Evolutionary conservation across 2,888 invertebrate genomes (phyloP).

Genomic region (Chymomyza procnemis): DNA sequence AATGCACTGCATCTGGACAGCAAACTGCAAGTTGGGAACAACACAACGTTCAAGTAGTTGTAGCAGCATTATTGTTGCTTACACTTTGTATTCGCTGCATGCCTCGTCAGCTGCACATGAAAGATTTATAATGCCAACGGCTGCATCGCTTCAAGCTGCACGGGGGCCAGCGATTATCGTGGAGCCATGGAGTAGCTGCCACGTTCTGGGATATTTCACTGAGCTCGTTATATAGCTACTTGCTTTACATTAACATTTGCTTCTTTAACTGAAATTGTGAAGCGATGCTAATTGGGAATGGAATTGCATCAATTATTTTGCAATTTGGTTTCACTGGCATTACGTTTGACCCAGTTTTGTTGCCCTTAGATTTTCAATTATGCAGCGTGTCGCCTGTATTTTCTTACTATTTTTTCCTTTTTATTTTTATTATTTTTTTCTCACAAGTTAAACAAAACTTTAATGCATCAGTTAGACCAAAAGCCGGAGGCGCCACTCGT

Average conservation of each 20-base stretch:
- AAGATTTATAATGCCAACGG: slow-evolving; percentile 55
- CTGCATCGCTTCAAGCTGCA: slow-evolving; percentile 20
- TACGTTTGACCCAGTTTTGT: slow-evolving; percentile 52
- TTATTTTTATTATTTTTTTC: not conserved
- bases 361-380: slow-evolving; percentile 1
- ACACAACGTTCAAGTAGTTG: slow-evolving; percentile 23
- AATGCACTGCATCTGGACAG: slow-evolving; percentile 27
- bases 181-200: slow-evolving; percentile 19
- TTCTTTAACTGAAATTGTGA: not conserved
- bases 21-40: slow-evolving; percentile 15
- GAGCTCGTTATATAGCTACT: slow-evolving; percentile 10
- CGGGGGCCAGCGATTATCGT: slow-evolving; percentile 36
- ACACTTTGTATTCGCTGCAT: slow-evolving; percentile 11
- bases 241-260: not conserved
- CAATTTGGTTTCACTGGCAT: slow-evolving; percentile 40
- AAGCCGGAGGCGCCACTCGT: slow-evolving; percentile 10
- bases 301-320: slow-evolving; percentile 55
- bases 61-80: slow-evolving; percentile 34
- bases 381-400: not conserved
- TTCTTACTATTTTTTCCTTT: not conserved
- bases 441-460: slow-evolving; percentile 15
- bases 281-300: slow-evolving; percentile 54
- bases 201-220: slow-evolving; percentile 12
- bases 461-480: slow-evolving; percentile 14
- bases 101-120: slow-evolving; percentile 48